A percentile compares a stretch with the other conserved stretches of the same genome.
phyloP scores from a whole-genome alignment of 2,888 invertebrate species.

The Acanthosoma haemorrhoidale region DNA sequence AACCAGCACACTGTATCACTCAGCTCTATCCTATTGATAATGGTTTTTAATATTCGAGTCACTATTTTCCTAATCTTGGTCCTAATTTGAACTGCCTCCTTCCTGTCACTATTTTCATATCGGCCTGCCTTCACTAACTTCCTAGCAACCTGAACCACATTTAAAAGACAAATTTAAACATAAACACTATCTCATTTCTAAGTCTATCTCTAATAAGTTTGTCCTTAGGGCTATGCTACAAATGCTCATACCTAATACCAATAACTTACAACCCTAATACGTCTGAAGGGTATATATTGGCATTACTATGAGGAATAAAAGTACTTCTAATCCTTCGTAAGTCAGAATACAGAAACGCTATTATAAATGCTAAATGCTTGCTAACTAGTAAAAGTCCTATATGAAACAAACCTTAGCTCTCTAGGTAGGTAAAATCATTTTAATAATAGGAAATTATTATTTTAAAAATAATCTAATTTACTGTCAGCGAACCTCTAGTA shows the following conservation, averaged over 20 bases:
- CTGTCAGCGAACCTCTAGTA: neutral
- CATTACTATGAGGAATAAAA: conserved; percentile 26
- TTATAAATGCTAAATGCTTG: no score
- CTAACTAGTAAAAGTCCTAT: neutral
- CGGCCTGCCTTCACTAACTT: conserved; percentile 37
- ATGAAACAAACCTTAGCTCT: no score
- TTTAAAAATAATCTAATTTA: neutral
- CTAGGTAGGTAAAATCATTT: no score
- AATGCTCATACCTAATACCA: conserved; percentile 31
- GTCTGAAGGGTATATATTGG: conserved; percentile 28
- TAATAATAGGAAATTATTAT: no score
- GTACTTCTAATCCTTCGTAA: conserved; percentile 12
- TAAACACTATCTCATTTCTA: conserved; percentile 28
- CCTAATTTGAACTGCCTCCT: conserved; percentile 30
- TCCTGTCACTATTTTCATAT: conserved; percentile 27
- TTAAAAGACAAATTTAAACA: conserved; percentile 30
- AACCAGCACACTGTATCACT: conserved; percentile 18
- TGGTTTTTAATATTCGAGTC: conserved; percentile 15
- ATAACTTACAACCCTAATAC: conserved; percentile 1
- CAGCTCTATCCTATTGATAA: conserved; percentile 25
- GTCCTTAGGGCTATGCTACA: conserved; percentile 4
- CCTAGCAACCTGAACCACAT: conserved; percentile 37
- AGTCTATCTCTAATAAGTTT: conserved; percentile 19
- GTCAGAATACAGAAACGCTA: conserved; percentile 32
- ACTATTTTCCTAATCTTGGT: conserved; percentile 29